Evolutionary conservation across 1,140 invertebrate species (phyloP).

Genomic region (Coptotermes formosanus): DNA sequence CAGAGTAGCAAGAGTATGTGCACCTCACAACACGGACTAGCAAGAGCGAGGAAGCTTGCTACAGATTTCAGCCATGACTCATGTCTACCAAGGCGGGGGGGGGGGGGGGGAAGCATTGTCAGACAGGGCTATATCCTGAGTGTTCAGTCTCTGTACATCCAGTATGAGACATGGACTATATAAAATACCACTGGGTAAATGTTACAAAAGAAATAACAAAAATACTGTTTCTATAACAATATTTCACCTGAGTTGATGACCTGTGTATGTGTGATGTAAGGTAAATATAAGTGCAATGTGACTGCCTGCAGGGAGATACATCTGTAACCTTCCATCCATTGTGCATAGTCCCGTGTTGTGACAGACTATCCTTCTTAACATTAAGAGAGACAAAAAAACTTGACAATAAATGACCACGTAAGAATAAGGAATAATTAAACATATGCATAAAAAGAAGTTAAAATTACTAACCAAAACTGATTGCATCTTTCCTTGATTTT

Average conservation of each 20-base stretch:
- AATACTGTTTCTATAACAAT: slow-evolving; percentile 26
- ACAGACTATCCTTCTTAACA: slow-evolving; percentile 14
- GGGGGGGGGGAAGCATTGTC: not conserved
- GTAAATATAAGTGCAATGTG: slow-evolving; percentile 13
- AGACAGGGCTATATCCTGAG: slow-evolving; percentile 9
- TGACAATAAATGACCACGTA: not conserved
- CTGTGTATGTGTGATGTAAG: slow-evolving; percentile 24
- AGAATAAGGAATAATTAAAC: slow-evolving; percentile 16
- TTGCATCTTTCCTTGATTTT: slow-evolving; percentile 30
- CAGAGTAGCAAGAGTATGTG: not conserved
- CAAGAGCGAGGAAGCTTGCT: slow-evolving; percentile 4
- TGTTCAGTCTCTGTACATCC: slow-evolving; percentile 23
- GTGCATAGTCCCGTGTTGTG: slow-evolving; percentile 23
- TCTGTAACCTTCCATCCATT: not conserved
- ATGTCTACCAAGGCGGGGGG: not conserved
- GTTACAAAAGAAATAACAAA: slow-evolving; percentile 24
- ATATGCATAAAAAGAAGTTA: not conserved
- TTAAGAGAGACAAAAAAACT: not conserved
- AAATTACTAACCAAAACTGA: slow-evolving; percentile 21
- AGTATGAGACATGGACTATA: not conserved
- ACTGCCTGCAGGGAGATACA: not conserved
- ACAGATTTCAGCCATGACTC: not conserved
- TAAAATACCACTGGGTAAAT: slow-evolving; percentile 25
- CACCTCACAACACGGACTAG: slow-evolving; percentile 25
- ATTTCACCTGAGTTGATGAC: slow-evolving; percentile 31